Evolutionary conservation across 2,113 vertebrate species (phyloP), one percentile per base, ranked within the genome.

Genomic region (Bungarus multicinctus): DNA sequence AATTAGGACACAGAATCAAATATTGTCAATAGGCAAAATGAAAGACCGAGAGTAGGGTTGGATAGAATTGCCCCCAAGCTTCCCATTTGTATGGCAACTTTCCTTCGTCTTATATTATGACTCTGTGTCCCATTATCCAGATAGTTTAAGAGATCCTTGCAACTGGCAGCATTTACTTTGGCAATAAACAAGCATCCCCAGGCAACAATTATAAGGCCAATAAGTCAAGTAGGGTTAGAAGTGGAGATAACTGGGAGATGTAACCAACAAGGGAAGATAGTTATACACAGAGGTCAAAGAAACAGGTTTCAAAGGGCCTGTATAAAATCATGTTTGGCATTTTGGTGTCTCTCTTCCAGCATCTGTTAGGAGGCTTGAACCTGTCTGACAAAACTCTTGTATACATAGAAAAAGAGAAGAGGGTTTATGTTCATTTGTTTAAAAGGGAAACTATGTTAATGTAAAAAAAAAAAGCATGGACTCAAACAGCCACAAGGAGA

Each of bases 401-500:
- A 58, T 18, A 85, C 39, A 90, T 0, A 34, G n/a, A 81, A 81
- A 81, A 39, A 22, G 34, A 20, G 52, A 25, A n/a, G 7, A 34
- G 43, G 0, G 8, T 60, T 64, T 55, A 45, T 69, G 64, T 89
- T 58, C 20, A 14, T 85, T 85, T 54, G 47, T 18, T 53, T 45
- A 64, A 91, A 92, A 92, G 64, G 89, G 91, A 91, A 94, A 91
- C 89, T 57, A 87, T 47, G 34, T 60, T 92, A 92, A 92, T 93
- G 16, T 89, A 93, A 91, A 87, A 87, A 86, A 18, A 93, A 91
- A 89, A 89, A 89, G 12, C 18, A 90, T 87, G 57, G 74, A 52
- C 34, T 47, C 34, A 2, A 39, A 52, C 43, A 85, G 53, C 39
- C 64, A 43, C 2, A n/a, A 90, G 7, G 50, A 39, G 22, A 60